Evolutionary conservation across 1,140 invertebrate genomes (phyloP), one percentile per base, ranked within the genome.

Genomic region (Holcopasites calliopsidis): DNA sequence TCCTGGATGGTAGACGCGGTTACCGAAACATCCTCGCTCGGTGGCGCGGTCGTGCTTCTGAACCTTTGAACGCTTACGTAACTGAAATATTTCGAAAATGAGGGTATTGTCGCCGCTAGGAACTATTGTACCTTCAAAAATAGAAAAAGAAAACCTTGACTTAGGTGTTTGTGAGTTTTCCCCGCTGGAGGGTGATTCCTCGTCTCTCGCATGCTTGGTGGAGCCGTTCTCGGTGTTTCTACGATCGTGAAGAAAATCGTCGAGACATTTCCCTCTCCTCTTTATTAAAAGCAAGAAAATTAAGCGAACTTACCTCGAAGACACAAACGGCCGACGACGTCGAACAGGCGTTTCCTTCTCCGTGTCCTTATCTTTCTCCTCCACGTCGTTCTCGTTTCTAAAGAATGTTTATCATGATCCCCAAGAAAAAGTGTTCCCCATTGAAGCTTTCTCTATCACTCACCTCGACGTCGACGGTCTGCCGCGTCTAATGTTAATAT

Each of bases 401-500:
- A 79, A 79, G n/a, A 54, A 42, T 58, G 49, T 55, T 1, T 1
- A 62, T n/a, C 31, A n/a, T 3, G 8, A n/a, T 13, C 2, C 10
- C 21, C 26, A 3, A 13, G 3, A 40, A 6, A 21, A 2, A 42
- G n/a, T 0, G 1, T 52, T 49, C 8, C 1, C 16, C 1, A 13
- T 13, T 13, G 0, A 5, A 3, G 0, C 3, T 2, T 18, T 16
- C 18, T 10, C 1, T 3, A 26, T 33, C 13, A 16, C 38, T 54
- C 73, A 85, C 82, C 68, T 79, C 10, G 80, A 86, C 2, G 93
- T 92, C 2, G 93, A 91, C 7, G 93, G 93, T 77, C 93, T 92
- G 0, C 90, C 84, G 50, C 95, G 92, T 62, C 94, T 89, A 49
- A 96, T 95, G 77, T 94, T 95, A 0, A 95, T 93, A 66, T 96